Percentiles rank a stretch among this genome's conserved stretches.
Conservation (phyloP, 2,797 vertebrate species). For the Alauda arvensis region DNA sequence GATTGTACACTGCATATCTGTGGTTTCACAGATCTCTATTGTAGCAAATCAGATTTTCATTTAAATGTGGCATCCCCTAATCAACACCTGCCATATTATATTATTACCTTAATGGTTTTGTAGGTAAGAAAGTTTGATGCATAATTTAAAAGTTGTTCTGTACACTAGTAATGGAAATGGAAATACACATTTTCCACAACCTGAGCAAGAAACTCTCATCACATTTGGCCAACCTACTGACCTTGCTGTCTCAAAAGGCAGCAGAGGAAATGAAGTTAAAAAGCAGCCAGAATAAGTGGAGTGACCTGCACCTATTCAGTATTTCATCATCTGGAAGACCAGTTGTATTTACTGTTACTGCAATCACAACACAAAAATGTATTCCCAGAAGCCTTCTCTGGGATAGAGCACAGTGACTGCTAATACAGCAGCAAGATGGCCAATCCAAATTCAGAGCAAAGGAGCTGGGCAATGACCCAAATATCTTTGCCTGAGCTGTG, state of each 20-base stretch:
- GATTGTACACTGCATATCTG: background rate
- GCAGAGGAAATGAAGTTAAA: background rate
- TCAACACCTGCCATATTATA: background rate
- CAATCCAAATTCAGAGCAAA: slow-evolving; percentile 14
- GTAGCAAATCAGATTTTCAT: background rate
- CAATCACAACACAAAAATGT: background rate
- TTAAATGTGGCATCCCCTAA: background rate
- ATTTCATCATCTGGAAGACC: background rate
- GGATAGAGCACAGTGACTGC: background rate
- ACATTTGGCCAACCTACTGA: background rate
- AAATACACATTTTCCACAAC: background rate
- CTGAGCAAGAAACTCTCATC: background rate
- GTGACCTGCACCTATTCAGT: background rate
- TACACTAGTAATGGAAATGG: background rate
- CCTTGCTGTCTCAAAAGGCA: background rate
- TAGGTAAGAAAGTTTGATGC: background rate
- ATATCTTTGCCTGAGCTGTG: slow-evolving; percentile 10
- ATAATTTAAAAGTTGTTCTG: background rate
- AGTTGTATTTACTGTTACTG: slow-evolving; percentile 8
- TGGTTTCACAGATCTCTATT: background rate
- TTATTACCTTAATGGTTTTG: background rate
- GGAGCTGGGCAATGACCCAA: slow-evolving; percentile 8
- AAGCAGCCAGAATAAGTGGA: background rate
- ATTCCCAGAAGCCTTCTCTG: background rate
- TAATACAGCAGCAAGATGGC: slow-evolving; percentile 11